Conservation (phyloP, 2,113 vertebrate genomes). For the Neolamprologus hecqui region DNA sequence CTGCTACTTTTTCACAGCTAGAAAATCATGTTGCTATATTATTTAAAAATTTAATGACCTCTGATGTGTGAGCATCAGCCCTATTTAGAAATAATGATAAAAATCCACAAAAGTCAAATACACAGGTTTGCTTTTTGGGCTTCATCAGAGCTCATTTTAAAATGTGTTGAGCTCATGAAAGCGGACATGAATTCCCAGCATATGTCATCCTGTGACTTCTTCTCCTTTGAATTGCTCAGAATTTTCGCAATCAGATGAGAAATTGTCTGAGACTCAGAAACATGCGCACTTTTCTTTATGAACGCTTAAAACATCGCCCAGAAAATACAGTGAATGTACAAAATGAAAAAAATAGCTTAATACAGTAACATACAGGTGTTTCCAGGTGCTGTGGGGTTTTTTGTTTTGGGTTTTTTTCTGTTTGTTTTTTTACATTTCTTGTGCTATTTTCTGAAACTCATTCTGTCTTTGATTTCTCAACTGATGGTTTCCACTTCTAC, state of each 20-base stretch:
- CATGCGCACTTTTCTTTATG: neutral
- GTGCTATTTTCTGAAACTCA: neutral
- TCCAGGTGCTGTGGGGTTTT: neutral
- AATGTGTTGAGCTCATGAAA: neutral
- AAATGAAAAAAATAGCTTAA: neutral
- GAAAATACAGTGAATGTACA: neutral
- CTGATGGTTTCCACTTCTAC: neutral
- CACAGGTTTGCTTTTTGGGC: neutral
- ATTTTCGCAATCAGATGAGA: neutral
- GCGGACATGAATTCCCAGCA: neutral
- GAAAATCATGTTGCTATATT: neutral
- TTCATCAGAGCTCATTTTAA: neutral
- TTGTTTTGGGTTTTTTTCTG: rapidly evolving
- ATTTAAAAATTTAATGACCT: neutral
- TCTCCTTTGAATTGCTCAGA: neutral
- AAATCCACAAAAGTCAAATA: neutral
- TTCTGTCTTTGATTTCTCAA: neutral
- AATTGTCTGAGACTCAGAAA: neutral
- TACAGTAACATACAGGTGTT: neutral
- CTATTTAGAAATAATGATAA: neutral
- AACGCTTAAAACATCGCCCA: neutral
- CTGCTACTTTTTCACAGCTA: neutral
- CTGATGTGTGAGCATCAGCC: neutral
- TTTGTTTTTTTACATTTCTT: neutral
- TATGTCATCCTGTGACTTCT: neutral